Evolutionary conservation across 2,888 invertebrate genomes (phyloP), one percentile per base, ranked within the genome.

Genomic region (Lepeophtheirus nordmannii): DNA sequence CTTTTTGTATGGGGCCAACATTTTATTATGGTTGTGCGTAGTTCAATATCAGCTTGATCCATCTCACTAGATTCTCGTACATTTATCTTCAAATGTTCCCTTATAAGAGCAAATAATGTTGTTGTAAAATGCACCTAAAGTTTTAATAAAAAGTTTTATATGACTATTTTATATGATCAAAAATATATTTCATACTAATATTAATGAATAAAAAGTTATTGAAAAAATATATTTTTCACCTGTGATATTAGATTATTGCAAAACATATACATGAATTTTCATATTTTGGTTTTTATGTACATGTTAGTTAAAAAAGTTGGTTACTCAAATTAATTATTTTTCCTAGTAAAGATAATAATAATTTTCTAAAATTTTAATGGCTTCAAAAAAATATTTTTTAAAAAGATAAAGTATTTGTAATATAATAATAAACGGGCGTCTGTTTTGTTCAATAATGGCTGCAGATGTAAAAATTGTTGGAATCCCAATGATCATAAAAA

Each of bases 1-100:
- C 92, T 94, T 63, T 96, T 92, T 80, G 97, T 94, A 70, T 98
- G 80, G 67, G 98, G 97, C 98, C 98, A 99, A 76, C 99, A 89
- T 75, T 89, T 90, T 73, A 84, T 85, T 73, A 99, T 88, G 66
- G 96, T 94, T 76, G 89, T 89, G 73, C 90, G 82, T 72, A 99
- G 81, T 79, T 99, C 98, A 72, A 85, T 84, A 78, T 99, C 97
- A 69, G 97, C 96, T 30, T 63, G 63, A 56, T 63, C 63, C 63
- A 63, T 63, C 56, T 63, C 63, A 63, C 53, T 56, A 14, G 63
- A 63, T 22, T 63, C 63, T 53, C 63, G 46, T 89, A 97, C 94
- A 81, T 99, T 98, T 74, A 98, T 98, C 80, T 87, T 89, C 71
- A 99, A 83, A 78, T 98, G 97, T 81, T 99, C 98, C 72, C 98